Base-by-base conservation (phyloP, 2,113 vertebrate genomes). In the Panthera leo region DNA sequence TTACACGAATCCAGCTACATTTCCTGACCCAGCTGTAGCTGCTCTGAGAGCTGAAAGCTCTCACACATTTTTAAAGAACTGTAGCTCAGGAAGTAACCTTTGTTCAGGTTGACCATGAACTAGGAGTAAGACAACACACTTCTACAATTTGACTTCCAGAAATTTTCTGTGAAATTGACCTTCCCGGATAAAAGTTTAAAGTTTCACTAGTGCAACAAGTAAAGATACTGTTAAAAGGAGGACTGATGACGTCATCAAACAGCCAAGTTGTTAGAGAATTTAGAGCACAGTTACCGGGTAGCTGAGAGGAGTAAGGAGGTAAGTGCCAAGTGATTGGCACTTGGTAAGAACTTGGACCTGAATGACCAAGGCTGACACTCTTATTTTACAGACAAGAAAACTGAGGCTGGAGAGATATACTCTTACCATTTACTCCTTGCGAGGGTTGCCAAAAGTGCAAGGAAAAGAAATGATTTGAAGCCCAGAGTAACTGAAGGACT, bases 121-220 rank as follows among this genome's bases (percentile, higher is more conserved):
- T 18, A 34, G 58, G 5, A 78, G 8, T 10, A 53, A 78, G 68
- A 76, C 29, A 80, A 68, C 7, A 34, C 29, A 34, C 70, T 92
- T 96, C 70, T 92, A 80, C 16, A 63, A 94, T 85, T 39, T 89
- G 94, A 92, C 87, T 92, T 83, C 53, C 27, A 51, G 58, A 85
- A 70, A 31, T 83, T 82, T 88, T 90, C 34, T 45, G 68, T 63
- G 61, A 55, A 61, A 76, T 82, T 96, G 61, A 76, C 61, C 61
- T 94, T 96, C 67, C 86, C 85, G 25, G 31, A 29, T 94, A 36
- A 65, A 87, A 65, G 84, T 23, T 61, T 65, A 78, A 88, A 25
- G 2, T 16, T 71, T 90, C 27, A 3, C 61, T 55, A n/a, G 55
- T 88, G 39, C 58, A 73, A 23, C 15, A 67, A 71, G 91, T 29